Evolutionary conservation across 2,113 vertebrate genomes (phyloP).

Genomic region (Stigmatopora nigra): DNA sequence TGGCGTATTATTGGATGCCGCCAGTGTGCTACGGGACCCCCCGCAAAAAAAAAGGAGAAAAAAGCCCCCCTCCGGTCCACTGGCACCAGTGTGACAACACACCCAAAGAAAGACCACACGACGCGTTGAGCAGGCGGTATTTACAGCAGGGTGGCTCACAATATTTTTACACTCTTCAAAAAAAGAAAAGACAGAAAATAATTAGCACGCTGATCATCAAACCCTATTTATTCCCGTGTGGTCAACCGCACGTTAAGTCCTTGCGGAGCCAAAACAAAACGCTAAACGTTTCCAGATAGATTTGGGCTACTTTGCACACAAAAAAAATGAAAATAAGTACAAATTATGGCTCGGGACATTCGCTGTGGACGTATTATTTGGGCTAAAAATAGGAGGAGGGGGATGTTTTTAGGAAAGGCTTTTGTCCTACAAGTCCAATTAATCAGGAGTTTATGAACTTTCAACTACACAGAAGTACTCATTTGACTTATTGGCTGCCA

Average conservation of each 20-base stretch:
- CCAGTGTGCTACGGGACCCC: not conserved
- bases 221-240: slow-evolving; percentile 1
- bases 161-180: slow-evolving; percentile 1
- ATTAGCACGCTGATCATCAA: slow-evolving; percentile 5
- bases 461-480: too few relatives aligned
- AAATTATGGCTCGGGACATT: slow-evolving; percentile 1
- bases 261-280: slow-evolving; percentile 1
- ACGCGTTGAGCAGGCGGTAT: not conserved
- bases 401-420: not conserved
- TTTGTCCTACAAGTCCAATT: not conserved
- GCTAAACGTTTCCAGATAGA: not conserved
- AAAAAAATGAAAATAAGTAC: not conserved
- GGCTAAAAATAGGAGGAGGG: not conserved
- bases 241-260: not conserved
- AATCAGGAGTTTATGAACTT: too few relatives aligned
- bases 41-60: not conserved
- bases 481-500: not conserved
- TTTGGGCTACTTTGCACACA: not conserved
- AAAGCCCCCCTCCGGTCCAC: not conserved
- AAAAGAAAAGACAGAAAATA: not conserved
- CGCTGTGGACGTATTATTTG: not conserved
- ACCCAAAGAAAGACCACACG: not conserved
- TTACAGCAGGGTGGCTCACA: slow-evolving; percentile 9
- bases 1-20: not conserved
- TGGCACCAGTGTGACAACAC: not conserved